Percentiles rank a stretch among this genome's conserved stretches.
phyloP scores from a whole-genome alignment of 2,888 invertebrate genomes.

The Diploptera punctata region DNA sequence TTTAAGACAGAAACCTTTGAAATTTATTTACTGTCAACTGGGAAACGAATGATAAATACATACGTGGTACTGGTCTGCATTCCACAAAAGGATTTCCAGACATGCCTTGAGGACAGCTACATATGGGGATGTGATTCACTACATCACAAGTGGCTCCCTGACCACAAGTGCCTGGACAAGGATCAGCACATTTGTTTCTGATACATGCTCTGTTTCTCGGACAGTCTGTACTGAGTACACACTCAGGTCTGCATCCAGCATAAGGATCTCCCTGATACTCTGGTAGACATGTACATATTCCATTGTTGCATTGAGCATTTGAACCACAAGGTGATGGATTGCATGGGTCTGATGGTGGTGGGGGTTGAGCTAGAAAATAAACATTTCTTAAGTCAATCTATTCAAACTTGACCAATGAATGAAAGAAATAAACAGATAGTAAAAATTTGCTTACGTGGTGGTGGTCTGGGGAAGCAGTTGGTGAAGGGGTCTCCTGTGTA shows the following conservation, averaged over 20 bases:
- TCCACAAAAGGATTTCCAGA: constrained; percentile 72
- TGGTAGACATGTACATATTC: constrained; percentile 72
- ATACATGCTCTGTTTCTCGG: constrained; percentile 68
- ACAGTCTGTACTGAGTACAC: constrained; percentile 72
- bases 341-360: too few species aligned
- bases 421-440: too few species aligned
- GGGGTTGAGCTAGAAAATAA: too few species aligned
- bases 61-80: constrained; percentile 59
- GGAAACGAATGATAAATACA: background rate
- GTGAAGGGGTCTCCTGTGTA: constrained; percentile 78
- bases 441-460: constrained; percentile 41
- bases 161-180: constrained; percentile 75
- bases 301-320: constrained; percentile 55
- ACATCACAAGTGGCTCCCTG: constrained; percentile 73
- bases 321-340: constrained; percentile 51
- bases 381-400: too few species aligned
- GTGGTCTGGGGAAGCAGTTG: constrained; percentile 53
- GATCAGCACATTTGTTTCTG: constrained; percentile 71
- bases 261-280: constrained; percentile 78
- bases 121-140: constrained; percentile 74
- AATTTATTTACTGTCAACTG: too few species aligned
- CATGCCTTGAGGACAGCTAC: constrained; percentile 64
- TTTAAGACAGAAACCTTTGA: constrained; percentile 60
- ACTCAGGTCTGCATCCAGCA: constrained; percentile 72
- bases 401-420: too few species aligned